These are phyloP conservation scores for Acrobasis repandana DNA, from an alignment of 2,888 invertebrate species.

Conservation along the genomic window DNA sequence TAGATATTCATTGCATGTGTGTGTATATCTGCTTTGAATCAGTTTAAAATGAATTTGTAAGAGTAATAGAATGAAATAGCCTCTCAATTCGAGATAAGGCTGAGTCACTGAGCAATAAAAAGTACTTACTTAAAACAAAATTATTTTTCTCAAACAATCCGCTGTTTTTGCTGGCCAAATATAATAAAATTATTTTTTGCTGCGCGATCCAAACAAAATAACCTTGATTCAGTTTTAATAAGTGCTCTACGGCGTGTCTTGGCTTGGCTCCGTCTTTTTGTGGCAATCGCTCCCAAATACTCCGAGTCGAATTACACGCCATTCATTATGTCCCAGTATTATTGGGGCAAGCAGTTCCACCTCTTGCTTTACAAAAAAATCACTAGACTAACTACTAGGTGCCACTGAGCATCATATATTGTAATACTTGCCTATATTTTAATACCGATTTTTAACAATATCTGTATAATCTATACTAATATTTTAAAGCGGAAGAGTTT, in stretches of 20 bases:
- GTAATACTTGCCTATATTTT: no score
- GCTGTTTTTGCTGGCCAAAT: constrained; percentile 4
- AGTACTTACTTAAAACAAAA: neutral
- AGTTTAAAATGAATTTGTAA: no score
- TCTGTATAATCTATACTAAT: no score
- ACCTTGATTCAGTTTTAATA: constrained; percentile 21
- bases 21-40: no score
- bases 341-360: neutral
- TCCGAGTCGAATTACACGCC: neutral
- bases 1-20: no score
- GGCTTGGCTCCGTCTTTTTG: constrained; percentile 9
- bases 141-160: neutral
- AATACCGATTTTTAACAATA: no score
- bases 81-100: neutral
- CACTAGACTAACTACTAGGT: no score
- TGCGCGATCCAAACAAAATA: constrained; percentile 2
- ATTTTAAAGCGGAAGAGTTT: no score
- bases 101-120: neutral
- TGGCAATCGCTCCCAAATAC: neutral
- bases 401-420: no score
- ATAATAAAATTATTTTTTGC: constrained; percentile 2
- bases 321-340: neutral
- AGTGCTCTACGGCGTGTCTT: constrained; percentile 4
- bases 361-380: no score
- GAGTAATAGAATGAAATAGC: neutral